Evolutionary conservation across 2,888 invertebrate species (phyloP).

Genomic region (Cecidostiba fungosa): DNA sequence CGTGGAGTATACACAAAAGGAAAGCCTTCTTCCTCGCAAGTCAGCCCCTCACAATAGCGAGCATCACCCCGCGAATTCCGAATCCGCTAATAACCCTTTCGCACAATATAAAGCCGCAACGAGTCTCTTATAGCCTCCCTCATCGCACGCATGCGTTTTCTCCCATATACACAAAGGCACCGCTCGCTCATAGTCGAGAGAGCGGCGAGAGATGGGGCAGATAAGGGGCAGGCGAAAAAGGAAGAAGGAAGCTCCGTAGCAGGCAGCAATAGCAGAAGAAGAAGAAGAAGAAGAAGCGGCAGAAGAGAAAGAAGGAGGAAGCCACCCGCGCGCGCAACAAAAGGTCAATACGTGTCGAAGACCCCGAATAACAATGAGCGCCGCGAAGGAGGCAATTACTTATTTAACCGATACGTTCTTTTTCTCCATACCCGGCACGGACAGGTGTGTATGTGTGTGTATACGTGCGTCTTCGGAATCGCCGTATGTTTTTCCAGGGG

Average conservation of each 20-base stretch:
- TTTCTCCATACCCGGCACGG: constrained; percentile 21
- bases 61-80: constrained; percentile 19
- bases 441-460: constrained; percentile 9
- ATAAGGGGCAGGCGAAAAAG: constrained; percentile 50
- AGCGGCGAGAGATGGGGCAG: constrained; percentile 55
- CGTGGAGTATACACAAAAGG: neutral
- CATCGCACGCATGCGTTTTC: constrained; percentile 49
- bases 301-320: constrained; percentile 1
- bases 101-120: neutral
- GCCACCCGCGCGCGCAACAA: constrained; percentile 45
- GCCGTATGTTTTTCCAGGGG: constrained; percentile 49
- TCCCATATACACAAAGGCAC: constrained; percentile 31
- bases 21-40: neutral
- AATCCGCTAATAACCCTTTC: constrained; percentile 49
- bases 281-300: constrained; percentile 1
- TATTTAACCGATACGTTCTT: constrained; percentile 57
- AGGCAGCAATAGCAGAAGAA: neutral
- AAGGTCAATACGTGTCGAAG: constrained; percentile 65
- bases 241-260: constrained; percentile 13
- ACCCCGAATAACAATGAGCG: constrained; percentile 63
- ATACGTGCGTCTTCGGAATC: neutral
- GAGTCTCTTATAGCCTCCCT: neutral
- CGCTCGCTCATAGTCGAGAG: constrained; percentile 30
- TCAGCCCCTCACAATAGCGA: neutral
- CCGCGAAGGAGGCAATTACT: constrained; percentile 57